Percentiles rank a stretch among this genome's conserved stretches.
Evolutionary conservation across 1,140 invertebrate species (phyloP).

Genomic region (Frieseomelitta varia): DNA sequence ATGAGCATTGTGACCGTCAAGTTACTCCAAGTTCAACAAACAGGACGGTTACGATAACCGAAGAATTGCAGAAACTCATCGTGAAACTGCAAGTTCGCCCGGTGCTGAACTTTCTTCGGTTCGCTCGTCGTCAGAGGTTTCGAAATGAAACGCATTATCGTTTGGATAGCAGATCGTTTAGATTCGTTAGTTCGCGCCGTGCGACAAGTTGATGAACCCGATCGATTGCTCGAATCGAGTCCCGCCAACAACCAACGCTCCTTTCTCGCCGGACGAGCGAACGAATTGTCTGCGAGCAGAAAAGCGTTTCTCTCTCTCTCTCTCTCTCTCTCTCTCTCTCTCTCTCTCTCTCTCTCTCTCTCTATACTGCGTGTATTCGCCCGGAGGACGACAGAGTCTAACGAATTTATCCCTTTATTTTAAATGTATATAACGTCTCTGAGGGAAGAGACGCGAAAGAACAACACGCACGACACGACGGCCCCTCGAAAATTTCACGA

Average conservation of each 20-base stretch:
- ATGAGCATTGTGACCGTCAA: slow-evolving; percentile 35
- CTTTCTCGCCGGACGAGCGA: not conserved
- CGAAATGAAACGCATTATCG: not conserved
- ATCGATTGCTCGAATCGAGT: no score
- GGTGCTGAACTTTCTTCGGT: slow-evolving; percentile 2
- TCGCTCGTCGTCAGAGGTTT: not conserved
- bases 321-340: no score
- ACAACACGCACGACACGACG: slow-evolving; percentile 23
- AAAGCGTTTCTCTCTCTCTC: no score
- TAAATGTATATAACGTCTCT: not conserved
- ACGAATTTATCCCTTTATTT: slow-evolving; percentile 26
- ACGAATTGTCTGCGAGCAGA: no score
- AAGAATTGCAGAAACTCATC: slow-evolving; percentile 54
- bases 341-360: no score
- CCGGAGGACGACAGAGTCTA: not conserved
- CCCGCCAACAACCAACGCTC: no score
- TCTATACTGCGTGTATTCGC: no score
- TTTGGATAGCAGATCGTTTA: not conserved
- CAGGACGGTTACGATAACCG: slow-evolving; percentile 46
- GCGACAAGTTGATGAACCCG: no score
- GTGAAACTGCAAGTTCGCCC: slow-evolving; percentile 37
- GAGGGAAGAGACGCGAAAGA: slow-evolving; percentile 25
- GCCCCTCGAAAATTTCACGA: slow-evolving; percentile 54
- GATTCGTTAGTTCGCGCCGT: not conserved
- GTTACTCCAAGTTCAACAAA: slow-evolving; percentile 47